Base-by-base conservation (phyloP, 1,140 invertebrate genomes). In the Drosophila mauritiana region DNA sequence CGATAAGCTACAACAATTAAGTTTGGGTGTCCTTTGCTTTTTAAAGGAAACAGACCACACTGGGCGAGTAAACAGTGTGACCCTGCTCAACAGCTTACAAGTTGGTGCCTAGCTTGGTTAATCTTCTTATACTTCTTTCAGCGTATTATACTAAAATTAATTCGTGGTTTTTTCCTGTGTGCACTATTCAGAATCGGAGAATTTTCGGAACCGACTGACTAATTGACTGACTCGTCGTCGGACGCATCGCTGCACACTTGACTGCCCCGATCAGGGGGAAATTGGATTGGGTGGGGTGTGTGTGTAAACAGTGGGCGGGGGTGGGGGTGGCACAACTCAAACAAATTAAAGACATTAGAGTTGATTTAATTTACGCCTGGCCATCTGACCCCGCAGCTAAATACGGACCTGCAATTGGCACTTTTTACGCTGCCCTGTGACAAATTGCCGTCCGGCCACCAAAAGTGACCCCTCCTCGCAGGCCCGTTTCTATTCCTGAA, bases 311-410 rank as follows among this genome's bases (percentile, higher is more conserved):
- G 54, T 27, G 51, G 48, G 27, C 27, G 53, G 36, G 34, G 20
- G 20, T 22, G 20, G 20, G 20, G 36, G 52, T 52, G 48, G 68
- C 49, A 53, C 78, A 79, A 80, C 69, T 89, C 84, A 89, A 80
- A 89, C 84, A 89, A 89, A 89, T 89, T 89, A 89, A 89, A 89
- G 85, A 78, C 85, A 89, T 89, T 84, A 84, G 85, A 89, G 73
- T 89, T 89, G 76, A 89, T 89, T 89, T 89, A 89, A 89, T 89
- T 89, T 89, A 79, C 82, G 79, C 73, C 61, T 59, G 49, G 61
- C 34, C 80, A 89, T 77, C 83, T 83, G 78, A 86, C 69, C 80
- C 75, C 57, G 57, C 59, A 68, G 49, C 73, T 8, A 13, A 42
- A 37, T 22, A 22, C 13, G 48, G 65, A 69, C 67, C 80, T 89